Evolutionary conservation across 2,888 invertebrate species (phyloP), one percentile per base, ranked within the genome.

Genomic region (Epinotia brunnichana): DNA sequence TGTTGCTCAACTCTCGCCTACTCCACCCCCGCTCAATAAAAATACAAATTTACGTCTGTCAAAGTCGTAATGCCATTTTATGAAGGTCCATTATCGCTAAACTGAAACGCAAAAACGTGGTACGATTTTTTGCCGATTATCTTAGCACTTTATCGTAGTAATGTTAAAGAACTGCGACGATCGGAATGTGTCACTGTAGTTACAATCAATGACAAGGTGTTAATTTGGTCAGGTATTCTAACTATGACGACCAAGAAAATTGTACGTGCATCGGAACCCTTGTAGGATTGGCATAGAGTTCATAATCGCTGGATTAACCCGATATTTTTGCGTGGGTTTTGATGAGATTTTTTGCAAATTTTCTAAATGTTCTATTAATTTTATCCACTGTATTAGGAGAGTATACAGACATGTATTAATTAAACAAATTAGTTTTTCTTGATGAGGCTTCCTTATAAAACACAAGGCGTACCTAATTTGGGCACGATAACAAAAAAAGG

Each of bases 21-120:
- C 66, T n/a, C 66, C 56, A 66, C 66, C 66, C 66, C 66, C 66
- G 54, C 66, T n/a, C 41, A 56, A 29, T 35, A 66, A 66, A 56
- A 64, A 51, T 29, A 35, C 19, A 51, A 3, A 48, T 61, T n/a
- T 19, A 15, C 21, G 10, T 5, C 4, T n/a, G 3, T 5, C 11
- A 21, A 21, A 7, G 24, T 56, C n/a, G 13, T 56, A n/a, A 0
- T 66, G 1, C 0, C 54, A 5, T n/a, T 56, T 7, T 5, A 0
- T 5, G 39, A 66, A 56, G 41, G 21, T n/a, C n/a, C 2, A 66
- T 7, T 24, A 56, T 66, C 11, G 39, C 21, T 21, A 5, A 5
- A 66, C n/a, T 41, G 4, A 56, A 24, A 15, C 19, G 24, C 41
- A 56, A 41, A 54, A 11, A 11, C 39, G 17, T 35, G 3, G 2